Evolutionary conservation across 2,797 vertebrate species (phyloP).

Genomic region (Tapera naevia): DNA sequence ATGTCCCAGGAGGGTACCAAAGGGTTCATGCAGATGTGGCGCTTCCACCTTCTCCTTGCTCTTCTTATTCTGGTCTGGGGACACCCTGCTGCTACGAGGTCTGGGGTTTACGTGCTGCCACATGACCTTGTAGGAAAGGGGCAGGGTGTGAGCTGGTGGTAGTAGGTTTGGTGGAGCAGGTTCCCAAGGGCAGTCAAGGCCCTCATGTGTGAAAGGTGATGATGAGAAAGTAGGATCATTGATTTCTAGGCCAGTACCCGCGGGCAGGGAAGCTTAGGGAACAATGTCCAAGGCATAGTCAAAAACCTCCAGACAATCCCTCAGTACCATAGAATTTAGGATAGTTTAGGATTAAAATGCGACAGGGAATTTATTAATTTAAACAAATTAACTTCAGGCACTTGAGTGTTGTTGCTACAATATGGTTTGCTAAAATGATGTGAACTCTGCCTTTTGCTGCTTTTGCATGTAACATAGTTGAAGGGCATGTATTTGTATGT

Average conservation of each 20-base stretch:
- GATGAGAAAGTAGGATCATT: not conserved
- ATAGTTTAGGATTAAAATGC: not conserved
- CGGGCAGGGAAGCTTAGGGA: not conserved
- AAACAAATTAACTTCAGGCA: not conserved
- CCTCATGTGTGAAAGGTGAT: not conserved
- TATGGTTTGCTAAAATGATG: not conserved
- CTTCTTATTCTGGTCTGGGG: not conserved
- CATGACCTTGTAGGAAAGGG: not conserved
- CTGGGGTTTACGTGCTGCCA: not conserved
- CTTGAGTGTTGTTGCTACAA: not conserved
- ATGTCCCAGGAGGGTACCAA: not conserved
- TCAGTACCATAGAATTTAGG: not conserved
- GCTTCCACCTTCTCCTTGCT: not conserved
- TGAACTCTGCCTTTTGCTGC: not conserved
- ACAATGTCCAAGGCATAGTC: not conserved
- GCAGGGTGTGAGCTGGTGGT: rapidly evolving
- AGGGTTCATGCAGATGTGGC: not conserved
- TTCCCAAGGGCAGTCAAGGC: not conserved
- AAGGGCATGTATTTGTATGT: not conserved
- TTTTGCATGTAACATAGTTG: not conserved
- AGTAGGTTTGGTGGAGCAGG: not conserved
- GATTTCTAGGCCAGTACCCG: not conserved
- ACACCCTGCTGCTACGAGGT: not conserved
- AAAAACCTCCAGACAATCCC: not conserved
- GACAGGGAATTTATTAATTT: not conserved